Conservation (phyloP, 1,140 invertebrate genomes). For the Apolygus lucorum region DNA sequence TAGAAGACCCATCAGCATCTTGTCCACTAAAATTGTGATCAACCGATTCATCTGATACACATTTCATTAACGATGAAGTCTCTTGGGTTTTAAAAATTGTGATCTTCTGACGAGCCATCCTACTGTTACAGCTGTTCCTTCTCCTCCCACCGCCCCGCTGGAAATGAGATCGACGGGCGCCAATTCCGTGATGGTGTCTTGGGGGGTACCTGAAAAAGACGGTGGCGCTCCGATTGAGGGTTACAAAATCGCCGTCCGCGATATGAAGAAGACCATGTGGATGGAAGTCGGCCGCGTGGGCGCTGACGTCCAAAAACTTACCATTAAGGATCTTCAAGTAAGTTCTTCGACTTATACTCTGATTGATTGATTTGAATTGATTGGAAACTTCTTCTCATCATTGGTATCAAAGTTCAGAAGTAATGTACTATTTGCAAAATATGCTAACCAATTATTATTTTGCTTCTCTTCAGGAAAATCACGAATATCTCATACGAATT, state of each 20-base stretch:
- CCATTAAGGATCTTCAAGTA: slow-evolving; percentile 70
- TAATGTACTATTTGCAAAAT: too few species aligned
- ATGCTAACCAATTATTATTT: too few species aligned
- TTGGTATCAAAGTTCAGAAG: too few species aligned
- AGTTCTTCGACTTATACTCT: too few species aligned
- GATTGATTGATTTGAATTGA: too few species aligned
- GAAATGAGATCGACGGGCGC: slow-evolving; percentile 73
- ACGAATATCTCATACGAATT: slow-evolving; percentile 82
- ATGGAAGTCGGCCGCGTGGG: slow-evolving; percentile 85
- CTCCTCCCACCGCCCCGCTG: slow-evolving; percentile 78
- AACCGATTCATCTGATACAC: too few species aligned
- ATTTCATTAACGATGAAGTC: too few species aligned
- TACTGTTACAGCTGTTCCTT: slow-evolving; percentile 80
- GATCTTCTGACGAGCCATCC: too few species aligned
- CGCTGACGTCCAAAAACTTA: slow-evolving; percentile 71
- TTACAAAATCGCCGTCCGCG: slow-evolving; percentile 88
- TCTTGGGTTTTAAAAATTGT: too few species aligned
- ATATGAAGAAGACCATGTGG: slow-evolving; percentile 89
- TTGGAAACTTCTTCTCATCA: too few species aligned
- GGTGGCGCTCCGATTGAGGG: slow-evolving; percentile 82
- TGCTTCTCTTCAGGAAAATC: slow-evolving; percentile 54
- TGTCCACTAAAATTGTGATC: too few species aligned
- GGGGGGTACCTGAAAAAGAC: slow-evolving; percentile 87
- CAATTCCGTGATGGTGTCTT: slow-evolving; percentile 79
- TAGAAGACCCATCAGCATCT: too few species aligned